A percentile compares a stretch with the other conserved stretches of the same genome.
These are phyloP conservation scores for Leuciscus waleckii DNA, from an alignment of 2,797 vertebrate species.

Conservation along the genomic window DNA sequence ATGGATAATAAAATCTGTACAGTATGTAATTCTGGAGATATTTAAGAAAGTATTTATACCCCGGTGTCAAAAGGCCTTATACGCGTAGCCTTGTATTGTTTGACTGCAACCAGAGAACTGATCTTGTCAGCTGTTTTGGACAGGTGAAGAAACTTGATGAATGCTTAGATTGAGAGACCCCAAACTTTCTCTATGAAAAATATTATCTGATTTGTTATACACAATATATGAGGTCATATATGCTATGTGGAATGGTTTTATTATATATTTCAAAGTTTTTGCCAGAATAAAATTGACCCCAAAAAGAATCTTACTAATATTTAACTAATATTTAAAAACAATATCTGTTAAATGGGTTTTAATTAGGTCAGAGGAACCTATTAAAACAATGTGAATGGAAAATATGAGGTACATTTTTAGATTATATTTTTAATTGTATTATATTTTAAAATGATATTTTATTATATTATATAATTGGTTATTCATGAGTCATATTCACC, in stretches of 20 bases:
- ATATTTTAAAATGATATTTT: background rate
- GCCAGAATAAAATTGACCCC: background rate
- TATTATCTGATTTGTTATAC: background rate
- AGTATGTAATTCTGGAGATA: background rate
- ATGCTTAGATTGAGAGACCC: background rate
- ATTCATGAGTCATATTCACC: background rate
- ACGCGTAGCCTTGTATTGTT: background rate
- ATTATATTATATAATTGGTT: background rate
- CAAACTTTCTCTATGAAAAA: background rate
- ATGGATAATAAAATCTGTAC: conserved; percentile 18
- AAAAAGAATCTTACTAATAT: background rate
- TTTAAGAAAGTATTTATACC: conserved; percentile 19
- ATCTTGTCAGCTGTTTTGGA: conserved; percentile 6
- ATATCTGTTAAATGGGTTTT: background rate
- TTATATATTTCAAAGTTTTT: background rate
- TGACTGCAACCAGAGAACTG: background rate
- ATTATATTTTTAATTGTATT: background rate
- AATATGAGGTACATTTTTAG: background rate
- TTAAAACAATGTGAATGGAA: background rate
- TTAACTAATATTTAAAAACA: background rate
- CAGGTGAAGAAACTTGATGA: background rate
- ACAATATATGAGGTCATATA: background rate
- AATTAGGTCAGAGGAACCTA: background rate
- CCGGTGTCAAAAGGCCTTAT: background rate
- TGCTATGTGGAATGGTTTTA: background rate